Conservation (phyloP, 1,140 invertebrate species). For the Zophobas morio region DNA sequence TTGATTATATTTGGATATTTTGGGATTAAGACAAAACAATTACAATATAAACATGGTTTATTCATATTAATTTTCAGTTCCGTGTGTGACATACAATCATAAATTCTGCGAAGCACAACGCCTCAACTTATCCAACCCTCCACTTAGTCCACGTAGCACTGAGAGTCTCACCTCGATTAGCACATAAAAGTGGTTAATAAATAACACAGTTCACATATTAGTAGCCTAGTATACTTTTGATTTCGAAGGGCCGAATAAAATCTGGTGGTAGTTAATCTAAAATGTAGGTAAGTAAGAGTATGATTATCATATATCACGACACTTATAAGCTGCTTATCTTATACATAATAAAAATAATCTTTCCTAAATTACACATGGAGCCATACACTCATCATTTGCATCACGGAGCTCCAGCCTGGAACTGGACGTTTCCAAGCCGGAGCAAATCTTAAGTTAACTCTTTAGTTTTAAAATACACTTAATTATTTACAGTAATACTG, state of each 20-base stretch:
- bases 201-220: conserved; percentile 42
- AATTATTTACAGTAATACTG: conserved; percentile 61
- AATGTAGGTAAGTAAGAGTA: conserved; percentile 42
- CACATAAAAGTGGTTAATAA: conserved; percentile 36
- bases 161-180: conserved; percentile 38
- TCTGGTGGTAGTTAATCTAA: conserved; percentile 32
- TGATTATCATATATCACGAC: conserved; percentile 63
- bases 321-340: conserved; percentile 62
- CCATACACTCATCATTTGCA: conserved; percentile 55
- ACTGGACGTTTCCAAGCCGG: conserved; percentile 34
- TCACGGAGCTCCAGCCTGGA: conserved; percentile 53
- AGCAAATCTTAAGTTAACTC: conserved; percentile 33
- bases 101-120: conserved; percentile 25
- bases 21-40: not conserved
- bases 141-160: conserved; percentile 27
- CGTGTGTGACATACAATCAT: conserved; percentile 50
- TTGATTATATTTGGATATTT: no score
- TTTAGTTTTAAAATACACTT: conserved; percentile 58
- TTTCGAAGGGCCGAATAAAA: conserved; percentile 36
- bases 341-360: conserved; percentile 62
- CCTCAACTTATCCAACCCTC: conserved; percentile 16
- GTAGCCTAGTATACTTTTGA: conserved; percentile 40
- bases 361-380: conserved; percentile 59
- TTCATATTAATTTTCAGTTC: conserved; percentile 58
- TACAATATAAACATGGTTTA: conserved; percentile 64